Evolutionary conservation across 1,140 invertebrate genomes (phyloP), one percentile per base, ranked within the genome.

Genomic region (Holotrichia oblita): DNA sequence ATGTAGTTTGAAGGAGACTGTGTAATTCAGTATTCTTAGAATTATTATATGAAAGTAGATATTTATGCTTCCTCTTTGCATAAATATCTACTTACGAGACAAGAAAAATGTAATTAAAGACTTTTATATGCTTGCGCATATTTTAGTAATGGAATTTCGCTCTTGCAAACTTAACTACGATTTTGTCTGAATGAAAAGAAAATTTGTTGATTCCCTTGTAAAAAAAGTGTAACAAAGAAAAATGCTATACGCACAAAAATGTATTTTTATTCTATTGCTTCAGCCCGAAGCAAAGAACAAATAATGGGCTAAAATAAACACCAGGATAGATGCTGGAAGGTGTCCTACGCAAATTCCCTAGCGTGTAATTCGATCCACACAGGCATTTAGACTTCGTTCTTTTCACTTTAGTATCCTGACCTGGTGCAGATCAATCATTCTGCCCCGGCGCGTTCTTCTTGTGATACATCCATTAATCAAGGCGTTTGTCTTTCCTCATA

Each of bases 301-400:
- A 69, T 69, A 69, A 69, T 69, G 61, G 61, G 22, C 61, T n/a
- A 69, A 69, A 69, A 20, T 69, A 69, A 69, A 69, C 61, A 69
- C 61, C 61, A 17, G 61, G 12, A 69, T 69, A 12, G 20, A 24
- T 12, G 61, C 20, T 10, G 27, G 61, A 34, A 69, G 61, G 61
- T 69, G 61, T 69, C 61, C 61, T 69, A 69, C 61, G 61, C 61
- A 69, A 69, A 69, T 69, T 69, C 61, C 61, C 61, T 12, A 34
- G 61, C 61, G 61, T 69, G 61, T 69, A 69, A 69, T 69, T 69
- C 61, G 61, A 69, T 34, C 61, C 61, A 34, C 61, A 69, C 22
- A 69, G 61, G 61, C 61, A 69, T 69, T 69, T 69, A 69, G 61
- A 69, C 61, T 69, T 69, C 22, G 61, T 69, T 69, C 61, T 69